phyloP scores from a whole-genome alignment of 2,113 vertebrate genomes.

The Oophaga pumilio region DNA sequence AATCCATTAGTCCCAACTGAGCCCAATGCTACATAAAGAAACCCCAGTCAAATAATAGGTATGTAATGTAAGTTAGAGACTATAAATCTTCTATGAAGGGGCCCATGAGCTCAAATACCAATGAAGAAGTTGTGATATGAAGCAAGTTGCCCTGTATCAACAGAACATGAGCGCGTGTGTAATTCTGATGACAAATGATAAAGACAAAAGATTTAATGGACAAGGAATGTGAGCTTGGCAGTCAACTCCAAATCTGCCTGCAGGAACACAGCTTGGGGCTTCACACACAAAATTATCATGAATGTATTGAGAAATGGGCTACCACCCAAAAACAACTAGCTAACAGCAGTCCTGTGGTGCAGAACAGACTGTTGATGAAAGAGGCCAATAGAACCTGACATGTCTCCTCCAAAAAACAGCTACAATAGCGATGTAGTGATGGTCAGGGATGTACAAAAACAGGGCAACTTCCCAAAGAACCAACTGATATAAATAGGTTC shows the following conservation, averaged over 20 bases:
- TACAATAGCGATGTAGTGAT: not conserved
- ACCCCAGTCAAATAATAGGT: not conserved
- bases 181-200: slow-evolving; percentile 9
- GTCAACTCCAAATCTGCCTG: not conserved
- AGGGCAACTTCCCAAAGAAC: not conserved
- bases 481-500: no score
- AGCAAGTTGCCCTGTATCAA: not conserved
- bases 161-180: not conserved
- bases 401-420: not conserved
- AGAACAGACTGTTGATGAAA: slow-evolving; percentile 5
- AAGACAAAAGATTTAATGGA: slow-evolving; percentile 8
- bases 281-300: slow-evolving; percentile 1
- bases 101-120: not conserved
- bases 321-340: slow-evolving; percentile 14
- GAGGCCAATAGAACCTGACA: not conserved
- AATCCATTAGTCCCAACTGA: no score
- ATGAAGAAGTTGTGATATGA: not conserved
- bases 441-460: not conserved
- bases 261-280: slow-evolving; percentile 17
- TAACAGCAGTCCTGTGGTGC: slow-evolving; percentile 16
- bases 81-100: not conserved
- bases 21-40: no score
- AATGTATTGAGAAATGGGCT: slow-evolving; percentile 1
- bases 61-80: no score
- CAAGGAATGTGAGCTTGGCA: not conserved